phyloP scores from a whole-genome alignment of 2,888 invertebrate genomes.

The Diarsia brunnea region DNA sequence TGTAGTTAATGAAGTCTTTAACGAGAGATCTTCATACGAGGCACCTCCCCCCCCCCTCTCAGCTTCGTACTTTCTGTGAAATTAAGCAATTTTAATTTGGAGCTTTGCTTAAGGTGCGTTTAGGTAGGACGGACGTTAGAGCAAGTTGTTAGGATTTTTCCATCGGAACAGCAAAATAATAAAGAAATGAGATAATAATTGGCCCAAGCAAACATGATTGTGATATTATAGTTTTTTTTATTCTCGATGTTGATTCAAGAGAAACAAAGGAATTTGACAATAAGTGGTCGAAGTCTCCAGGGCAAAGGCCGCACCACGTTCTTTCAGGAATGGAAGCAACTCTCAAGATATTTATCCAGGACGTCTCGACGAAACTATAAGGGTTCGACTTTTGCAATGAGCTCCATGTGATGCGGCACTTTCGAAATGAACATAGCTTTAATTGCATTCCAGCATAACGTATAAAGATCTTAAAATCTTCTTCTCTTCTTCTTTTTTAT shows the following conservation, averaged over 20 bases:
- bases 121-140: neutral
- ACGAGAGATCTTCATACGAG: slow-evolving; percentile 61
- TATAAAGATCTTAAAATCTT: no score
- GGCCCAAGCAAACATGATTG: neutral
- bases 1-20: slow-evolving; percentile 67
- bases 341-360: neutral
- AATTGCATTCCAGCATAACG: no score
- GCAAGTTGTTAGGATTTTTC: neutral
- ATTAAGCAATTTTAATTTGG: slow-evolving; percentile 79
- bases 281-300: no score
- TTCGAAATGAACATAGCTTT: neutral
- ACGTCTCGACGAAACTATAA: neutral
- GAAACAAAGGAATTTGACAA: no score
- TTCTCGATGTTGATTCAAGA: no score
- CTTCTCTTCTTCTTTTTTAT: no score
- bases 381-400: neutral
- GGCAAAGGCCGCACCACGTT: neutral
- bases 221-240: neutral
- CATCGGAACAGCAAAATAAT: neutral
- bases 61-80: slow-evolving; percentile 65
- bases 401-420: neutral
- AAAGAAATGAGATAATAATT: no score
- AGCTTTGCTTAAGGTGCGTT: slow-evolving; percentile 53
- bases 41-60: neutral
- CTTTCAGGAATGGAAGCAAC: neutral